Conservation (phyloP, 2,888 invertebrate genomes). For the Tenthredo amoena region DNA sequence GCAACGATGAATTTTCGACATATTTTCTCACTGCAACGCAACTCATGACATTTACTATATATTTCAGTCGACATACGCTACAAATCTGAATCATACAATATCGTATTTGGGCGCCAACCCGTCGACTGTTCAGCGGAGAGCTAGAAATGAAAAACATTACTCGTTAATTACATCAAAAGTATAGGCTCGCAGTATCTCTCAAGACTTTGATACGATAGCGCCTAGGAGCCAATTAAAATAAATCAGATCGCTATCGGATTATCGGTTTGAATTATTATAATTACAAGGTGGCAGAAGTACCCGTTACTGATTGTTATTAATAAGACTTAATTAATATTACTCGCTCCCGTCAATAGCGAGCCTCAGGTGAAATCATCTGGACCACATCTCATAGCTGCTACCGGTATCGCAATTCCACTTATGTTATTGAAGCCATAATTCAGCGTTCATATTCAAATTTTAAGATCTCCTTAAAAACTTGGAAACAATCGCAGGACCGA, state of each 20-base stretch:
- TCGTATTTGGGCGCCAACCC: conserved; percentile 1
- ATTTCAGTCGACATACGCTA: background rate
- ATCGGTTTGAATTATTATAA: conserved; percentile 49
- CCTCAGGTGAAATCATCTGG: conserved; percentile 34
- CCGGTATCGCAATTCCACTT: background rate
- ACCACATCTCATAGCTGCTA: conserved; percentile 25
- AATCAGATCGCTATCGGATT: conserved; percentile 49
- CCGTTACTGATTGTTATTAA: conserved; percentile 51
- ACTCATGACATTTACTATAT: background rate
- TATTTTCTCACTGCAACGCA: conserved; percentile 6
- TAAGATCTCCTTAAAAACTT: background rate
- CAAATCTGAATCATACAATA: background rate
- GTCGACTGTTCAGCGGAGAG: background rate
- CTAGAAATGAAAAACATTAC: conserved; percentile 42
- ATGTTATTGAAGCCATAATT: background rate
- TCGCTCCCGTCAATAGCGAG: conserved; percentile 22
- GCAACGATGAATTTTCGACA: conserved; percentile 26
- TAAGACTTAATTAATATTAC: conserved; percentile 46
- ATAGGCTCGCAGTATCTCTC: conserved; percentile 34
- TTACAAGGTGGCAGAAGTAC: conserved; percentile 38
- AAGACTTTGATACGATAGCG: conserved; percentile 34
- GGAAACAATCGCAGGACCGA: background rate
- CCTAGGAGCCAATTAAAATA: conserved; percentile 45
- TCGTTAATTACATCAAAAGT: conserved; percentile 42
- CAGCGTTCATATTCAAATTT: background rate